Conservation (phyloP, 2,113 vertebrate species). For the Oryctolagus cuniculus region mOryCun1.1 NC_091442.1:84855001-84855500, state of each 20-base stretch:
- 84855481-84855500: not conserved
- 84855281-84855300: not conserved
- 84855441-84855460: not conserved
- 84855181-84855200: no score
- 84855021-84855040: no score
- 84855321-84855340: not conserved
- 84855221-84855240: not conserved
- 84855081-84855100: no score
- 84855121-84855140: no score
- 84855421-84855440: constrained; percentile 1
- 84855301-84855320: not conserved
- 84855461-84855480: not conserved
- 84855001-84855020: no score
- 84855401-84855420: not conserved
- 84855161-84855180: no score
- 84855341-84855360: not conserved
- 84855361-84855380: not conserved
- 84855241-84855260: not conserved
- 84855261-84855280: not conserved
- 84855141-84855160: no score
- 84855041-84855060: no score
- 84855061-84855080: no score
- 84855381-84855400: not conserved
- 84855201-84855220: no score
- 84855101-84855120: no score